Evolutionary conservation across 37 sponge, comb jelly and placozoan genomes (phyloP).

Genomic region (Crambe crambe): DNA sequence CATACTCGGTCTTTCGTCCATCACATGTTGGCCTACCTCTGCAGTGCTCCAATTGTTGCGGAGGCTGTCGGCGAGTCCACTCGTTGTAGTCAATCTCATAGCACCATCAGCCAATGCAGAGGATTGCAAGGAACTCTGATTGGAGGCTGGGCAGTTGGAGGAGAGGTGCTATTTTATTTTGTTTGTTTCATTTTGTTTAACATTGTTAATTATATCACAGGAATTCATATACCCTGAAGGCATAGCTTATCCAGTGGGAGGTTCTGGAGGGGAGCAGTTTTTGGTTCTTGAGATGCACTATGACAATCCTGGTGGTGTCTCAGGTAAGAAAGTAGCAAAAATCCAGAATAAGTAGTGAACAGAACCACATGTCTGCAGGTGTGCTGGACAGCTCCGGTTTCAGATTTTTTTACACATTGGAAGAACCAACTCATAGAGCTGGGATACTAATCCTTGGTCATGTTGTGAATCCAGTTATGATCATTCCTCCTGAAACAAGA

Average conservation of each 20-base stretch:
- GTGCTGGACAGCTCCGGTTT: conserved; percentile 59
- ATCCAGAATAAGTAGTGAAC: neutral
- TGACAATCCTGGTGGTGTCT: conserved; percentile 46
- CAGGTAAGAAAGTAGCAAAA: neutral
- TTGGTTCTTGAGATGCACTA: conserved; percentile 71
- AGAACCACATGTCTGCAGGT: conserved; percentile 10
- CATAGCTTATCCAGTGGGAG: conserved; percentile 79
- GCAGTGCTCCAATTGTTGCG: neutral
- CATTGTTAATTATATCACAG: conserved; percentile 17
- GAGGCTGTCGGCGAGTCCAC: conserved; percentile 3
- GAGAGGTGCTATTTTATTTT: no score
- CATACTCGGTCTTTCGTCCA: conserved; percentile 31
- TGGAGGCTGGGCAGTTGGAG: conserved; percentile 59
- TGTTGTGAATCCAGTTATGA: conserved; percentile 6
- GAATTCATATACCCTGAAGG: conserved; percentile 54
- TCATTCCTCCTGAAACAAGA: conserved; percentile 35
- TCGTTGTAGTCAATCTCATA: neutral
- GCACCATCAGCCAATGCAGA: neutral
- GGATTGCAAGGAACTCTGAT: neutral
- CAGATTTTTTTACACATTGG: conserved; percentile 25
- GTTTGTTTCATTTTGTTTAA: no score
- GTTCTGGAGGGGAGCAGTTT: conserved; percentile 22
- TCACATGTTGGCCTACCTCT: conserved; percentile 39
- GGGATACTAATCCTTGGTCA: conserved; percentile 32
- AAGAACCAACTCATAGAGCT: conserved; percentile 27